These are phyloP conservation scores for Holothuria leucospilota DNA, from an alignment of 53 echinoderm and acorn worm species.

Conservation along the genomic window DNA sequence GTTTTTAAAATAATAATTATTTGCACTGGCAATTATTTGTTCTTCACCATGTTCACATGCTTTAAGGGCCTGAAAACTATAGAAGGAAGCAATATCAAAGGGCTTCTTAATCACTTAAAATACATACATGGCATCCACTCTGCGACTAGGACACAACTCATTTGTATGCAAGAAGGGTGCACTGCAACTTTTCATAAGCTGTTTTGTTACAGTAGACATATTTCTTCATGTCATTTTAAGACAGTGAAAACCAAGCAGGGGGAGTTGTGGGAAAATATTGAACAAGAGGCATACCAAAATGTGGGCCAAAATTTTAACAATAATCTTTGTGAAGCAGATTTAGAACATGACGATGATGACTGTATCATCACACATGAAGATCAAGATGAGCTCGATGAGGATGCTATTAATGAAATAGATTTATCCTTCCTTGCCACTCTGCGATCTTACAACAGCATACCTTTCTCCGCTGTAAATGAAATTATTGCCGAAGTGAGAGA, in stretches of 20 bases:
- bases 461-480: too few relatives aligned
- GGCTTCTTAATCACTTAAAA: neutral
- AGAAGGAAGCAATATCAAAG: neutral
- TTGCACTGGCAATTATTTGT: neutral
- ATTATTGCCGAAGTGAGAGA: conserved; percentile 4
- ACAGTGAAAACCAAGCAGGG: neutral
- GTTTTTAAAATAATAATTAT: neutral
- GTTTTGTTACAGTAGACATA: neutral
- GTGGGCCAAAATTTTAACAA: too few relatives aligned
- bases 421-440: too few relatives aligned
- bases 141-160: neutral
- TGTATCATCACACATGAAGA: neutral
- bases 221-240: conserved; percentile 21
- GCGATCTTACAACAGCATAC: too few relatives aligned
- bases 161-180: conserved; percentile 6
- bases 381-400: neutral
- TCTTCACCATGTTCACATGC: neutral
- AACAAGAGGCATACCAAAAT: too few relatives aligned
- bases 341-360: neutral
- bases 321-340: too few relatives aligned
- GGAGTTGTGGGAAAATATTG: too few relatives aligned
- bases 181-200: conserved; percentile 5
- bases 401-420: neutral
- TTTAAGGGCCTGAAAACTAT: neutral
- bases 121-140: conserved; percentile 22